Conservation (phyloP, 2,888 invertebrate species). For the Ernsta delagoae region DNA sequence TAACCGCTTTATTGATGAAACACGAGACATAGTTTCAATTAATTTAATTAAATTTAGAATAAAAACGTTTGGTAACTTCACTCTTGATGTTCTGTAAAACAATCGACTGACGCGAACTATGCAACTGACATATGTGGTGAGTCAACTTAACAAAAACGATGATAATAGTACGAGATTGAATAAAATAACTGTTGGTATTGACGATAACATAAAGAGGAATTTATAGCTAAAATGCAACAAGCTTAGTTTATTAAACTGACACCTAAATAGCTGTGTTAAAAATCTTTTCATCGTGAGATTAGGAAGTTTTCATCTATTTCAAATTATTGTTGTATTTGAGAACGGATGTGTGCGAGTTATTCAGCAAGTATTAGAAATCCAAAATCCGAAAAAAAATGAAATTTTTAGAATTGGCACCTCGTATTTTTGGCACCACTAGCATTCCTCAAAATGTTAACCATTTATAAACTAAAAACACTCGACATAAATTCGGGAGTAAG, state of each 20-base stretch:
- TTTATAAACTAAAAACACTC: slow-evolving; percentile 11
- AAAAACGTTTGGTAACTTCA: slow-evolving; percentile 16
- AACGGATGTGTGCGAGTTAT: slow-evolving; percentile 9
- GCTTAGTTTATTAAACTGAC: background rate
- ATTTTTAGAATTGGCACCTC: slow-evolving; percentile 67
- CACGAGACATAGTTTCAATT: background rate
- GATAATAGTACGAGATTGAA: background rate
- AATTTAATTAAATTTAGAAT: background rate
- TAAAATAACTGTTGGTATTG: background rate
- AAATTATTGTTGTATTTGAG: slow-evolving; percentile 5
- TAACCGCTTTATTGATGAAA: background rate
- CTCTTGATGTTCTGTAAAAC: background rate
- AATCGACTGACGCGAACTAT: slow-evolving; percentile 7
- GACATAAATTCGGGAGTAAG: slow-evolving; percentile 21
- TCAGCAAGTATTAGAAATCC: background rate
- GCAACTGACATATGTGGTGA: slow-evolving; percentile 1
- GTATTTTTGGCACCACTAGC: slow-evolving; percentile 76
- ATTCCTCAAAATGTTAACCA: slow-evolving; percentile 46
- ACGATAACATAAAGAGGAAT: background rate
- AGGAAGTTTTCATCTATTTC: slow-evolving; percentile 10
- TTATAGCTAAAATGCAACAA: slow-evolving; percentile 24
- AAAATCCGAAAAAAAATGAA: background rate
- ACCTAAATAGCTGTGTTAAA: background rate
- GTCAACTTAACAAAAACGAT: slow-evolving; percentile 2
- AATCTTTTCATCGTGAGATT: background rate